phyloP scores from a whole-genome alignment of 2,888 invertebrate genomes.

The Sepiola atlantica region DNA sequence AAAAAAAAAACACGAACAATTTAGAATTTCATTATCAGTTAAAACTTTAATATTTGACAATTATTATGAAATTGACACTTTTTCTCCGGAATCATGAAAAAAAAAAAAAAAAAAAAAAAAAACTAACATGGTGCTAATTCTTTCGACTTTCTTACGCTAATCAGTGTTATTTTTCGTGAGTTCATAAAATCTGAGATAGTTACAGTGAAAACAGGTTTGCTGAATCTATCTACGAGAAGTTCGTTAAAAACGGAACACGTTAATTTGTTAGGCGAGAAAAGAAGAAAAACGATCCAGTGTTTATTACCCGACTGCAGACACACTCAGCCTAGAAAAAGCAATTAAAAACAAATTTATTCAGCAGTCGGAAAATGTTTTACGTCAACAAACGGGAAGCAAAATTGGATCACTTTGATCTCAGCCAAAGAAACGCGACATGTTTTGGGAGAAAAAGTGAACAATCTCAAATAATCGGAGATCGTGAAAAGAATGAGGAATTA shows the following conservation, averaged over 20 bases:
- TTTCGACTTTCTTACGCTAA: not conserved
- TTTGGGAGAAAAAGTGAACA: not conserved
- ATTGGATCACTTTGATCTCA: not conserved
- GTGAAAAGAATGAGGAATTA: not conserved
- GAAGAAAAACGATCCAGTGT: not conserved
- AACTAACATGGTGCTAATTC: not conserved
- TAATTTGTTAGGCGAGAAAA: not conserved
- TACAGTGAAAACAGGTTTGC: not conserved
- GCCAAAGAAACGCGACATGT: not conserved
- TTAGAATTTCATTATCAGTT: not conserved
- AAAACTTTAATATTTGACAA: not conserved
- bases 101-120: too few relatives aligned
- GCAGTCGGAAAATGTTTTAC: not conserved
- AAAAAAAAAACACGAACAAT: too few relatives aligned
- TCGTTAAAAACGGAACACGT: not conserved
- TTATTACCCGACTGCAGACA: not conserved
- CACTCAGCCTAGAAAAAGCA: constrained; percentile 4
- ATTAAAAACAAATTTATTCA: constrained; percentile 19
- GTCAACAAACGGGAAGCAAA: not conserved
- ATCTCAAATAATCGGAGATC: not conserved
- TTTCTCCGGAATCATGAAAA: not conserved
- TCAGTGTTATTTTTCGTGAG: constrained; percentile 12
- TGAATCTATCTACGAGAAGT: not conserved
- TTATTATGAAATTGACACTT: not conserved
- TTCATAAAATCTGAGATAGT: not conserved